Conservation (phyloP, 1,140 invertebrate species). For the Zaprionus kolodkinae region DNA sequence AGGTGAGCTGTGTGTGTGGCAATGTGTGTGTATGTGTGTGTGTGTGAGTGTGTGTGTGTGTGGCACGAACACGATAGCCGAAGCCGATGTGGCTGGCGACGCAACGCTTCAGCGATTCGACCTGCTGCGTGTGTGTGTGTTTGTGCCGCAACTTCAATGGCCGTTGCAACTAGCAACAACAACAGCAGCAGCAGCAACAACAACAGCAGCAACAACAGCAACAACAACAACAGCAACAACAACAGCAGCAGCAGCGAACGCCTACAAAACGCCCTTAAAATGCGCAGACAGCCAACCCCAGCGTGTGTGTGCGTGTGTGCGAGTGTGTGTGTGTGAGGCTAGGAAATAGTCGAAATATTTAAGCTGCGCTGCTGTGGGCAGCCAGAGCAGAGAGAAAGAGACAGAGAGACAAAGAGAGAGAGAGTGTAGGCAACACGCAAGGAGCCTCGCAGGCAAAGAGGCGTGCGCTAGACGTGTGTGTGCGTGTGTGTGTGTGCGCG, state of each 20-base stretch:
- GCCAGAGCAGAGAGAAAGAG: background rate
- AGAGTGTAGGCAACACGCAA: conserved; percentile 27
- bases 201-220: conserved; percentile 24
- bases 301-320: conserved; percentile 6
- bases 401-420: background rate
- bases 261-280: conserved; percentile 40
- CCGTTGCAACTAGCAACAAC: conserved; percentile 55
- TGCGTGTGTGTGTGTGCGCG: conserved; percentile 19
- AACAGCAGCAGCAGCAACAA: conserved; percentile 20
- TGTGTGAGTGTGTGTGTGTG: background rate
- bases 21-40: background rate
- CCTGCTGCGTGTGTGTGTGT: conserved; percentile 18
- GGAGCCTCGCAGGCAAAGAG: conserved; percentile 39
- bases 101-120: conserved; percentile 73
- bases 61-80: conserved; percentile 50
- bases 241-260: conserved; percentile 23
- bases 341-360: conserved; percentile 74
- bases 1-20: conserved; percentile 4
- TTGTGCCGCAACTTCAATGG: conserved; percentile 68
- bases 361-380: conserved; percentile 16
- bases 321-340: conserved; percentile 20
- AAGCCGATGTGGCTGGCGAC: conserved; percentile 38
- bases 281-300: conserved; percentile 34
- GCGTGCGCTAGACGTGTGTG: conserved; percentile 36
- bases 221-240: conserved; percentile 30